Evolutionary conservation across 92 coral and sea anemone genomes (phyloP).

Genomic region (Parazoanthus atlanticus): DNA sequence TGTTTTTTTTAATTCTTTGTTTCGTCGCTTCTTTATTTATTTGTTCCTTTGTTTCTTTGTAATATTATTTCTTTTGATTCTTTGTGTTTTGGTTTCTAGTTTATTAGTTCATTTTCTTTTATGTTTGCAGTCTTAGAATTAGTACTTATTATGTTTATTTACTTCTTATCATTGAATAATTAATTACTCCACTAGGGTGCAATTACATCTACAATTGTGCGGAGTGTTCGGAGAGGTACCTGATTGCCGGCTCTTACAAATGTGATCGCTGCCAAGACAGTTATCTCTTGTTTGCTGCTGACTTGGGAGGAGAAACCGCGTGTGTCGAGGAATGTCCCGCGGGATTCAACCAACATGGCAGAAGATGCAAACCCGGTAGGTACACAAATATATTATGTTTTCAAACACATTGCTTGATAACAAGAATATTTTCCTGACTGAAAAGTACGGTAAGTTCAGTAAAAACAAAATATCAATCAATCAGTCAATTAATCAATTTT

Average conservation of each 20-base stretch:
- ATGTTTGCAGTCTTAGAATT: not conserved
- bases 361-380: constrained; percentile 20
- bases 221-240: constrained; percentile 41
- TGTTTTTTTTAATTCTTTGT: no score
- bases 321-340: constrained; percentile 38
- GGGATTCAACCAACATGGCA: constrained; percentile 23
- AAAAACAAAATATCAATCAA: no score
- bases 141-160: not conserved
- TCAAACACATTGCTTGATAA: not conserved
- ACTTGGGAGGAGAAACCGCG: constrained; percentile 7
- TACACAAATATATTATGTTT: not conserved
- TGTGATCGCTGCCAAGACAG: constrained; percentile 38
- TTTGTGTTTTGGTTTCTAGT: no score
- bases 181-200: constrained; percentile 9
- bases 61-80: no score
- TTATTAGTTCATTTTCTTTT: no score
- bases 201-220: constrained; percentile 31
- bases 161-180: not conserved
- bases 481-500: no score
- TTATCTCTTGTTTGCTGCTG: constrained; percentile 13
- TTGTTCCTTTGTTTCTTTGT: no score
- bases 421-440: no score
- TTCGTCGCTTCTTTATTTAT: no score
- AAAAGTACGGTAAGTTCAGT: no score
- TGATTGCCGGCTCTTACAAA: not conserved